A percentile compares a stretch with the other conserved stretches of the same genome.
Evolutionary conservation across 2,113 vertebrate species (phyloP).

Genomic region (Podocnemis expansa): DNA sequence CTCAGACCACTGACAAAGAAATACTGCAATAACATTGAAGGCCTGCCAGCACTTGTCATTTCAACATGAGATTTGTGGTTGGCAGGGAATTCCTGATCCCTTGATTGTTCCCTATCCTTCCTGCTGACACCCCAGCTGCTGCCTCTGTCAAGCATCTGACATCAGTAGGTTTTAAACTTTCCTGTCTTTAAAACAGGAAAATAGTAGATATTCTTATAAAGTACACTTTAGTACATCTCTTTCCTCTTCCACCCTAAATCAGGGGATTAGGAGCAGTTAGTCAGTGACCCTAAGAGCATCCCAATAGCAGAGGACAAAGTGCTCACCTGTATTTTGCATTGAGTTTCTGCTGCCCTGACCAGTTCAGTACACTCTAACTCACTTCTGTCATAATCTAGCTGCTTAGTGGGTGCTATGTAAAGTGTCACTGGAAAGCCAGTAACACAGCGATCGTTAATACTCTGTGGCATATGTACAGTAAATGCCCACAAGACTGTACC

Average conservation of each 20-base stretch:
- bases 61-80: slow-evolving; percentile 33
- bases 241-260: not conserved
- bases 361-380: not conserved
- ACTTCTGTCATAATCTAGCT: not conserved
- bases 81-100: slow-evolving; percentile 57
- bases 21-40: slow-evolving; percentile 57
- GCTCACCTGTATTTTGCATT: not conserved
- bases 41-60: slow-evolving; percentile 32
- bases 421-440: not conserved
- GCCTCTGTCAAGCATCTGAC: slow-evolving; percentile 55
- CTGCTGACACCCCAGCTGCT: slow-evolving; percentile 59
- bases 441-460: not conserved
- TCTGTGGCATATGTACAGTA: not conserved
- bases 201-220: slow-evolving; percentile 4
- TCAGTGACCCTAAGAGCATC: not conserved
- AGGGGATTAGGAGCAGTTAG: not conserved
- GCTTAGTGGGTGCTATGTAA: not conserved
- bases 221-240: slow-evolving; percentile 1
- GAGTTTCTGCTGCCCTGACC: not conserved
- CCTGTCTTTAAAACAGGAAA: slow-evolving; percentile 40
- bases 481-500: not conserved
- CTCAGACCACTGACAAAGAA: not conserved
- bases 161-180: not conserved
- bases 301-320: not conserved
- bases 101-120: slow-evolving; percentile 42